phyloP scores from a whole-genome alignment of 2,113 vertebrate genomes.

The Menidia beryllina region DNA sequence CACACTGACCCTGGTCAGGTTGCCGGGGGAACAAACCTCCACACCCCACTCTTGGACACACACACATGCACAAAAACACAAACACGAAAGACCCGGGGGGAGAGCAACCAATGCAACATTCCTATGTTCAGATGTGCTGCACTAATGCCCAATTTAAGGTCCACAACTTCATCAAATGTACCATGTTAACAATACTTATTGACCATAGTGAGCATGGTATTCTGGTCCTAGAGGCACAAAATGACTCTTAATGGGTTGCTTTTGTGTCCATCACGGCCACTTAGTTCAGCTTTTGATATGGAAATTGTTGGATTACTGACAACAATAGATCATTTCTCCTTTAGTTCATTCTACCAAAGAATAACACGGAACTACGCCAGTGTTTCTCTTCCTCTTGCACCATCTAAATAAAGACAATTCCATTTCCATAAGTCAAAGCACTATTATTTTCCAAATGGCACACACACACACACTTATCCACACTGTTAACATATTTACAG shows the following conservation, averaged over 20 bases:
- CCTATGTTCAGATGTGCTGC: conserved; percentile 12
- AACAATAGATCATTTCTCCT: conserved; percentile 48
- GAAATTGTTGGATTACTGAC: conserved; percentile 69
- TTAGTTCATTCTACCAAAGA: conserved; percentile 48
- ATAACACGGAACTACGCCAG: conserved; percentile 28
- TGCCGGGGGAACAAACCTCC: conserved; percentile 62
- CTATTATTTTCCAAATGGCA: conserved; percentile 8
- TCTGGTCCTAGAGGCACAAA: conserved; percentile 35
- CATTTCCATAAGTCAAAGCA: conserved; percentile 31
- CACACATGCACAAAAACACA: conserved; percentile 22
- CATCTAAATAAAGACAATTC: conserved; percentile 48
- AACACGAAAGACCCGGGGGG: background rate
- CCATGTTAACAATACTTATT: conserved; percentile 21
- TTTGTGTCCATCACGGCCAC: conserved; percentile 64
- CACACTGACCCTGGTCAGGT: conserved; percentile 71
- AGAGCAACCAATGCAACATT: conserved; percentile 7
- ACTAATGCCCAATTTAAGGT: conserved; percentile 38
- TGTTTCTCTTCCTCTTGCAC: conserved; percentile 31
- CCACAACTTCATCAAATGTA: conserved; percentile 33
- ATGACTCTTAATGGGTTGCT: conserved; percentile 47
- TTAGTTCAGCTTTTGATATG: conserved; percentile 65
- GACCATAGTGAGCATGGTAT: conserved; percentile 22
- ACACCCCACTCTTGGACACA: background rate
- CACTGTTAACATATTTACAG: conserved; percentile 20
- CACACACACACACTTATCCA: conserved; percentile 6